Evolutionary conservation across 2,888 invertebrate genomes (phyloP), one percentile per base, ranked within the genome.

Genomic region (Drosophila bunnanda): DNA sequence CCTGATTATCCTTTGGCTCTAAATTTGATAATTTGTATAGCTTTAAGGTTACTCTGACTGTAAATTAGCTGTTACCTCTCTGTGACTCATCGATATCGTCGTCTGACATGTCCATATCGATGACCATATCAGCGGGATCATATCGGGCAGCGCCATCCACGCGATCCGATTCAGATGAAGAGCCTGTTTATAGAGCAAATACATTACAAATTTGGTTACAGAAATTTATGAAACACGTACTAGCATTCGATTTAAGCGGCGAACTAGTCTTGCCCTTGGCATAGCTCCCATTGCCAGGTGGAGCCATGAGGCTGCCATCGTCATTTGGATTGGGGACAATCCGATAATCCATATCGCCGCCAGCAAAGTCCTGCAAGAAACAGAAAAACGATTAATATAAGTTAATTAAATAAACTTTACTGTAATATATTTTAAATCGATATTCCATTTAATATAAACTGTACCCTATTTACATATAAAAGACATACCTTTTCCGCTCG

Each of bases 51-150:
- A 25, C 15, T 15, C 3, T 5, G 44, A 1, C 12, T 58, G 7
- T 22, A 22, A 36, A 9, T 2, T 36, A 1, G 22, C 1, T 25
- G 5, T 20, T 88, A 92, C 92, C 92, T 92, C 89, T 87, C 62
- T 89, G 82, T n/a, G 91, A 89, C 65, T 92, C 92, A 48, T 92
- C 92, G 39, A 91, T 77, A 82, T 97, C 97, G 52, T 97, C 97
- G 82, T 97, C 97, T 13, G 96, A 97, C 90, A 97, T 93, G 78
- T 97, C 97, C 97, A 97, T 97, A 78, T 97, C 97, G 68, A 97
- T 96, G 5, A 96, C 95, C 89, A 96, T 96, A 84, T 96, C 96
- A 13, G 94, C 91, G 0, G 94, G 94, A 52, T 91, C 92, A 79
- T 91, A 92, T 5, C 89, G 89, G 20, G 82, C 69, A 22, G 82